A percentile compares a stretch with the other conserved stretches of the same genome.
phyloP scores from a whole-genome alignment of 2,113 vertebrate genomes.

The Piprites chloris region DNA sequence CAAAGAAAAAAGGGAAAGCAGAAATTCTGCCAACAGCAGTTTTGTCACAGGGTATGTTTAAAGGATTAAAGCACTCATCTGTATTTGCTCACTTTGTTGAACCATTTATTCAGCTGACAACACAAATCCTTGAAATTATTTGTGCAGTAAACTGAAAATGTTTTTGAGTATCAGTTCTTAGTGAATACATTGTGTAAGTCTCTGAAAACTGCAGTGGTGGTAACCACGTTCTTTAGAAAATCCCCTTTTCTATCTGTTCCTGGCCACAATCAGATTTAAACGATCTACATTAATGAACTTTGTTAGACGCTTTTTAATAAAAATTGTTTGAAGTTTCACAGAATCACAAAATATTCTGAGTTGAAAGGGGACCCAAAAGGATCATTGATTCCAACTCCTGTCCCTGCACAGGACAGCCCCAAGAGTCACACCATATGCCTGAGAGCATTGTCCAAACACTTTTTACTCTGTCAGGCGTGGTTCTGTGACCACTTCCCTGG shows the following conservation, averaged over 20 bases:
- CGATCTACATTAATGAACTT: not conserved
- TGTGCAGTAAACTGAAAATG: not conserved
- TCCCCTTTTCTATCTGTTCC: not conserved
- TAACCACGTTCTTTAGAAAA: not conserved
- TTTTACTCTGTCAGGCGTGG: not conserved
- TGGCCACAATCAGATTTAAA: not conserved
- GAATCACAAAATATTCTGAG: not conserved
- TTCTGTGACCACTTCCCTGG: not conserved
- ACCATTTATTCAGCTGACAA: not conserved
- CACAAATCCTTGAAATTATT: not conserved
- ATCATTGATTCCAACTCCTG: not conserved
- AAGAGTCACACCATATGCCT: not conserved
- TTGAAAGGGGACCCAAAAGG: not conserved
- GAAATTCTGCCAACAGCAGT: not conserved
- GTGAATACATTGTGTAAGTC: not conserved
- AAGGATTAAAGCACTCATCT: not conserved
- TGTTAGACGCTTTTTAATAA: not conserved
- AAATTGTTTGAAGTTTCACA: not conserved
- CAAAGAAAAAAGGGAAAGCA: constrained; percentile 59
- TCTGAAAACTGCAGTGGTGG: not conserved
- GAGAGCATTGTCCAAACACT: accelerated
- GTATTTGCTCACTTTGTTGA: not conserved
- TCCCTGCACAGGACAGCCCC: not conserved
- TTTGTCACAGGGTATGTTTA: constrained; percentile 48
- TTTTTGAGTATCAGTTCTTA: not conserved